Evolutionary conservation across 2,888 invertebrate genomes (phyloP).

Genomic region (Dryadula phaetusa): DNA sequence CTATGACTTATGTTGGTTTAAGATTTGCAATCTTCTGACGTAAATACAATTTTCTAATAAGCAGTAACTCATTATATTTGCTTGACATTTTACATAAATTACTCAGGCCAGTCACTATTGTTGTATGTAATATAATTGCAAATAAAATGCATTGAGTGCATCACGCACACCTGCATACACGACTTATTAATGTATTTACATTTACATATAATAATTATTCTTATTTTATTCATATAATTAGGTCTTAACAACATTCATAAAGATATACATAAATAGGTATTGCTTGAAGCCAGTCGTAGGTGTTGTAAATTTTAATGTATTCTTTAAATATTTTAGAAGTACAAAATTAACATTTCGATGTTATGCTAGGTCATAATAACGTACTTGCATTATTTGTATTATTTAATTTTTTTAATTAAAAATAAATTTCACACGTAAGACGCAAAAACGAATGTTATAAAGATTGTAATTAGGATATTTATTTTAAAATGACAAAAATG

Average conservation of each 20-base stretch:
- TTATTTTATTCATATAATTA: constrained; percentile 34
- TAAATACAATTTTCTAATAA: constrained; percentile 19
- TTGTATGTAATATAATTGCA: constrained; percentile 45
- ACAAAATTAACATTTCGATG: not conserved
- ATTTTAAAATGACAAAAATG: constrained; percentile 45
- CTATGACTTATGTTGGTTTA: constrained; percentile 19
- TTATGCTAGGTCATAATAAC: not conserved
- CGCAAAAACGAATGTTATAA: not conserved
- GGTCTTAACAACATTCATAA: constrained; percentile 32
- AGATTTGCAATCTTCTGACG: constrained; percentile 20
- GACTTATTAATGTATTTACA: constrained; percentile 31
- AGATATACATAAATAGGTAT: constrained; percentile 32
- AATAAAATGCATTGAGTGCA: constrained; percentile 41
- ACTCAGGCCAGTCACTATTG: constrained; percentile 41
- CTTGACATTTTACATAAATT: constrained; percentile 36
- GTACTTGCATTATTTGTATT: not conserved
- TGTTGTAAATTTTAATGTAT: not conserved
- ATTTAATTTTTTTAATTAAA: too few relatives aligned
- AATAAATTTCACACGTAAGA: not conserved
- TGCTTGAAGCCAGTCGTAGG: constrained; percentile 3
- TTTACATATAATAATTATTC: constrained; percentile 35
- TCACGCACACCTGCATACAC: constrained; percentile 45
- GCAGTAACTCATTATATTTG: constrained; percentile 29
- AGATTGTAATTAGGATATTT: constrained; percentile 8
- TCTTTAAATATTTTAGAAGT: not conserved